phyloP scores from a whole-genome alignment of 2,888 invertebrate species.

The Leucoptera coffeella region DNA sequence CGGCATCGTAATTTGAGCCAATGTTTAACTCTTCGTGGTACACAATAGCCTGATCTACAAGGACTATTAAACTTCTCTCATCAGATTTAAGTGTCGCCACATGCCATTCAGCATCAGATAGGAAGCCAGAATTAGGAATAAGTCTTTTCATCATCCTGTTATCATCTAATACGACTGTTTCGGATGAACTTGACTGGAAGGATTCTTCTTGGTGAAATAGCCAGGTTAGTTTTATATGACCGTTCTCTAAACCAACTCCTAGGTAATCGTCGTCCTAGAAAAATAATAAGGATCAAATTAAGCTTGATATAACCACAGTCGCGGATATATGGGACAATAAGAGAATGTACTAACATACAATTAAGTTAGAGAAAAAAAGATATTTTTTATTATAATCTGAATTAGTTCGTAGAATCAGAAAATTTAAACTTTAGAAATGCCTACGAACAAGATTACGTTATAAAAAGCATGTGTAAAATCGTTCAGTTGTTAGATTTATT shows the following conservation, averaged over 20 bases:
- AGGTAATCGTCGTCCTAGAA: constrained; percentile 53
- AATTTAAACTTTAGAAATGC: no score
- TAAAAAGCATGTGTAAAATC: no score
- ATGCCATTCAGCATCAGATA: constrained; percentile 73
- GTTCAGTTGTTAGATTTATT: no score
- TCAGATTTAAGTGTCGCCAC: constrained; percentile 36
- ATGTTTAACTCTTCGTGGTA: constrained; percentile 25
- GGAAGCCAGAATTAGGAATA: constrained; percentile 50
- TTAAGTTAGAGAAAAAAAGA: no score
- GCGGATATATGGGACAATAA: no score
- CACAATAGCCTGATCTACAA: constrained; percentile 26
- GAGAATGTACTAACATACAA: no score
- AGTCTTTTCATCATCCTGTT: constrained; percentile 14
- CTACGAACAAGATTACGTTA: no score
- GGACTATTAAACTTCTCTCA: constrained; percentile 25
- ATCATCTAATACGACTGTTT: constrained; percentile 7
- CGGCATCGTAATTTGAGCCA: constrained; percentile 16
- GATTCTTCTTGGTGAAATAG: constrained; percentile 16
- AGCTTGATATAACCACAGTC: no score
- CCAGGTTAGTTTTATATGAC: constrained; percentile 59
- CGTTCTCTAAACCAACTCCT: constrained; percentile 64
- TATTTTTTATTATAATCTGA: no score
- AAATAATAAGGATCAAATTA: no score
- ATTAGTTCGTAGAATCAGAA: no score
- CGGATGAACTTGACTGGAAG: constrained; percentile 3